Percentiles rank a stretch among this genome's conserved stretches.
Evolutionary conservation across 2,888 invertebrate genomes (phyloP).

Genomic region (Drosophila peninsularis): DNA sequence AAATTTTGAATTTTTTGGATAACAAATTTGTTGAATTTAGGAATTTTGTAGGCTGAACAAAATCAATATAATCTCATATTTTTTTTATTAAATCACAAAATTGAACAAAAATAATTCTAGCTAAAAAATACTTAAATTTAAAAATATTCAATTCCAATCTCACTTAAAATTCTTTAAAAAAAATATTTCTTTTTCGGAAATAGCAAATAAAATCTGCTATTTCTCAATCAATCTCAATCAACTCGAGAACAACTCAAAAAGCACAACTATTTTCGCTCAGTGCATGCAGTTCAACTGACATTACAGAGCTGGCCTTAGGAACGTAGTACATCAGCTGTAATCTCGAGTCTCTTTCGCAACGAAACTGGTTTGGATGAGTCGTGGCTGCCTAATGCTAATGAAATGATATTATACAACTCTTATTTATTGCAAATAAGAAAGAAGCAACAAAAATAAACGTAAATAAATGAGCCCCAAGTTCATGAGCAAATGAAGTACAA

Average conservation of each 20-base stretch:
- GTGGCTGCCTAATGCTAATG: conserved; percentile 31
- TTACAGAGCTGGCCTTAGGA: conserved; percentile 3
- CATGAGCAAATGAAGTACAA: conserved; percentile 15
- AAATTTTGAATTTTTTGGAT: not conserved
- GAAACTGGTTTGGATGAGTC: conserved; percentile 39
- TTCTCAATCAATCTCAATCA: too few relatives aligned
- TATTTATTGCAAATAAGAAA: conserved; percentile 25
- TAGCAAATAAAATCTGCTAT: too few relatives aligned
- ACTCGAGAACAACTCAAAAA: too few relatives aligned
- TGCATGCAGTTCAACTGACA: not conserved
- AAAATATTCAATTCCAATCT: too few relatives aligned
- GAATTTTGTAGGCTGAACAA: too few relatives aligned
- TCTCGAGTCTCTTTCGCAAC: not conserved
- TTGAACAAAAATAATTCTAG: too few relatives aligned
- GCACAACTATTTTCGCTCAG: conserved; percentile 1
- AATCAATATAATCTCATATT: too few relatives aligned
- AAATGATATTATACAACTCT: conserved; percentile 40
- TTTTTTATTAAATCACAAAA: too few relatives aligned
- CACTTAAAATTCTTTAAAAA: too few relatives aligned
- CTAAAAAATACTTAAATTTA: too few relatives aligned
- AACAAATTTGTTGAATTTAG: too few relatives aligned
- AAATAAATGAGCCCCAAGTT: conserved; percentile 16
- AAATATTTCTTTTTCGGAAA: too few relatives aligned
- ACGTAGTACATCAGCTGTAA: conserved; percentile 2
- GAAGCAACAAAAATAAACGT: conserved; percentile 10